A percentile compares a stretch with the other conserved stretches of the same genome.
Conservation (phyloP, 1,140 invertebrate species). For the Muscidifurax raptorellus region DNA sequence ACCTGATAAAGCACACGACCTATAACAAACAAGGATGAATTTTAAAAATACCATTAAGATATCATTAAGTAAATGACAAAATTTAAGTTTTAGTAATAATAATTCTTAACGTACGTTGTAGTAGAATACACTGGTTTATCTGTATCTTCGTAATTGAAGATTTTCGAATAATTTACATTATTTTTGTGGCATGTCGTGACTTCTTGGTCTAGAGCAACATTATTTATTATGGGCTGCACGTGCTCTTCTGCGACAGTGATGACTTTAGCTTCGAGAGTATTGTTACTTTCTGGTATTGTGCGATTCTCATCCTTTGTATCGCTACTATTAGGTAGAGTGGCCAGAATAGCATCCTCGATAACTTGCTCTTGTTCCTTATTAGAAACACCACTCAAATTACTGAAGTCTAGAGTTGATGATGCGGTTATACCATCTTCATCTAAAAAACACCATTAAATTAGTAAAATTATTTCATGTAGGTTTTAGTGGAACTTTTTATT, state of each 20-base stretch:
- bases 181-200: slow-evolving; percentile 14
- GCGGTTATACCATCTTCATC: slow-evolving; percentile 24
- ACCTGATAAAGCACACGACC: neutral
- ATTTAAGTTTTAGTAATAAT: neutral
- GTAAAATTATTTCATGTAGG: neutral
- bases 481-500: neutral
- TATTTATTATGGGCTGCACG: slow-evolving; percentile 10
- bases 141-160: neutral
- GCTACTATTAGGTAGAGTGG: slow-evolving; percentile 8
- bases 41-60: neutral
- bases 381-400: slow-evolving; percentile 25
- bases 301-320: slow-evolving; percentile 24
- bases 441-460: slow-evolving; percentile 4
- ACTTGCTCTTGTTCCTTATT: slow-evolving; percentile 33
- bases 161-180: neutral
- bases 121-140: neutral
- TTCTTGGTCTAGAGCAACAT: slow-evolving; percentile 34
- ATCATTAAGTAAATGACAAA: neutral
- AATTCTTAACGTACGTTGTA: neutral
- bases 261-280: neutral
- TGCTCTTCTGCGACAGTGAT: neutral
- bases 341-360: slow-evolving; percentile 35
- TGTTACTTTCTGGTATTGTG: slow-evolving; percentile 16
- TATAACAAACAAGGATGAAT: neutral
- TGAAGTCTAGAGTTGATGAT: slow-evolving; percentile 26